A percentile compares a stretch with the other conserved stretches of the same genome.
These are phyloP conservation scores for Monomorium pharaonis DNA, from an alignment of 1,140 invertebrate species.

Conservation along the genomic window DNA sequence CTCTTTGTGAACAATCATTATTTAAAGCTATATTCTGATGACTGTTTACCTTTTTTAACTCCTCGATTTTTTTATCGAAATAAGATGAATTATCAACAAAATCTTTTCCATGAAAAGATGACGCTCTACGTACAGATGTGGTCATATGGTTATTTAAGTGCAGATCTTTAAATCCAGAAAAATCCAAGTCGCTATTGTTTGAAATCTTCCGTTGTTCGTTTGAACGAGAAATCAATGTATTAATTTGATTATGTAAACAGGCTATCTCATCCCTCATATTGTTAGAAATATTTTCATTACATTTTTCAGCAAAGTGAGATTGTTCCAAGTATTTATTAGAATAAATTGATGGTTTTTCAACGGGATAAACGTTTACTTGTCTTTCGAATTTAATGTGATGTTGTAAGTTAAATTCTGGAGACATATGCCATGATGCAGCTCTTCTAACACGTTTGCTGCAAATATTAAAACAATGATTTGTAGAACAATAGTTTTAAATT, in stretches of 20 bases:
- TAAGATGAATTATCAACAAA: constrained; percentile 75
- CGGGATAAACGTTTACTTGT: constrained; percentile 57
- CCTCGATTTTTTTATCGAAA: constrained; percentile 79
- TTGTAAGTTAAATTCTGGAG: constrained; percentile 49
- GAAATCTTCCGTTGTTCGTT: constrained; percentile 75
- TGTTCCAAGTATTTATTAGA: constrained; percentile 10
- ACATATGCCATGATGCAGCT: constrained; percentile 77
- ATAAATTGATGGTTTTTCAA: constrained; percentile 38
- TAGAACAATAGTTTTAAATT: neutral
- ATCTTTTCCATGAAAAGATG: constrained; percentile 80
- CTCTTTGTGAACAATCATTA: constrained; percentile 10
- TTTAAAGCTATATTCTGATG: constrained; percentile 71
- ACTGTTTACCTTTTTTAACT: constrained; percentile 79
- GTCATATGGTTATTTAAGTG: constrained; percentile 22
- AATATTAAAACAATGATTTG: constrained; percentile 27
- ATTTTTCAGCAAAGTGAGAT: constrained; percentile 28
- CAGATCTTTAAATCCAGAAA: constrained; percentile 59
- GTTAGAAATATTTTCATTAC: neutral
- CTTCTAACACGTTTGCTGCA: constrained; percentile 75
- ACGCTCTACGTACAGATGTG: constrained; percentile 75
- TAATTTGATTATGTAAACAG: constrained; percentile 77
- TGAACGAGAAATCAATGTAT: constrained; percentile 77
- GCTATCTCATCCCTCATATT: constrained; percentile 29
- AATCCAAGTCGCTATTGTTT: constrained; percentile 68
- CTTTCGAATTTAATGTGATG: constrained; percentile 18